phyloP scores from a whole-genome alignment of 2,797 vertebrate species.

The Tympanoctomys barrerae region DNA sequence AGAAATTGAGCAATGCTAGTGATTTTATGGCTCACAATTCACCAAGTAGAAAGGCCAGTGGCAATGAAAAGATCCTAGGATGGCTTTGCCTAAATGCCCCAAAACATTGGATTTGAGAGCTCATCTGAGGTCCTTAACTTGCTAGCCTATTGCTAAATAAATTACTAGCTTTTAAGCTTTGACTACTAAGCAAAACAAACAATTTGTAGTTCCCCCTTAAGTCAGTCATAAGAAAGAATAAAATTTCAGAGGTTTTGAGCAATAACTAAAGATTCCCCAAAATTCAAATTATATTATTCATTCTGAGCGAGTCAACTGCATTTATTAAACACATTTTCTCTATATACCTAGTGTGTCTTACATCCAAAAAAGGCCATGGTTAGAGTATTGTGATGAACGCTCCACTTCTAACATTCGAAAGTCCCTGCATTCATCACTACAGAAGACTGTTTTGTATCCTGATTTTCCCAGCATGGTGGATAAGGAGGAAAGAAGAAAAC shows the following conservation, averaged over 20 bases:
- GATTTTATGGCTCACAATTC: conserved; percentile 42
- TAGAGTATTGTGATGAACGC: neutral
- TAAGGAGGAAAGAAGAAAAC: conserved; percentile 50
- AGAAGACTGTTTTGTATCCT: neutral
- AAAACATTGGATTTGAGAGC: neutral
- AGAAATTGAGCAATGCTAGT: conserved; percentile 1
- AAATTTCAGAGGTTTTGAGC: conserved; percentile 17
- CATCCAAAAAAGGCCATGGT: conserved; percentile 14
- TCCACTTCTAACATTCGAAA: neutral
- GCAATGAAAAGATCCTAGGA: neutral
- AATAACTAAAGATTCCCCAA: neutral
- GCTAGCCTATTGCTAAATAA: conserved; percentile 56
- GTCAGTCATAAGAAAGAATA: neutral
- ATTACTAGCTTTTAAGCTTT: conserved; percentile 32
- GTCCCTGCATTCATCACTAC: neutral
- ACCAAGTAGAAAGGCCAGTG: conserved; percentile 37
- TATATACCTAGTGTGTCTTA: neutral
- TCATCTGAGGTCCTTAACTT: neutral
- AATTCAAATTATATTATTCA: conserved; percentile 38
- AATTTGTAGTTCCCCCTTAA: neutral
- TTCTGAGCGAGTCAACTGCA: conserved; percentile 45
- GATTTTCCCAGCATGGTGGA: conserved; percentile 39
- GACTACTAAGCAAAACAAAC: neutral
- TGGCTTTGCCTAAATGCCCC: neutral
- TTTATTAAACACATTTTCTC: neutral